A percentile compares a stretch with the other conserved stretches of the same genome.
Evolutionary conservation across 2,113 vertebrate species (phyloP).

Genomic region (Rana temporaria): DNA sequence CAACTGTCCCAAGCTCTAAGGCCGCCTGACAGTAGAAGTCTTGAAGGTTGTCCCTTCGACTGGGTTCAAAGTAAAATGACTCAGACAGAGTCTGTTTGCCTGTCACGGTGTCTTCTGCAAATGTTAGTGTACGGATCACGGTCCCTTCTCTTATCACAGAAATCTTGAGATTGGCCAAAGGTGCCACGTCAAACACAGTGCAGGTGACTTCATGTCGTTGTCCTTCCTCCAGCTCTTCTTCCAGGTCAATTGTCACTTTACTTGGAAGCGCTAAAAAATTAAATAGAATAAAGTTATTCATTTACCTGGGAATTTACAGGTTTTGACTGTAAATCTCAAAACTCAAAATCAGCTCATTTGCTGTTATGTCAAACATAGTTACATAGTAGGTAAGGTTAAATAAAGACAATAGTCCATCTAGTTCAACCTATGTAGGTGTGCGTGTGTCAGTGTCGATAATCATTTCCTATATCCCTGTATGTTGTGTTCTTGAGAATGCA

Average conservation of each 20-base stretch:
- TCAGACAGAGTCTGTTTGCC: neutral
- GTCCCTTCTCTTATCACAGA: neutral
- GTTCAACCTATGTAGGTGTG: no score
- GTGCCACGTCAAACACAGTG: conserved; percentile 20
- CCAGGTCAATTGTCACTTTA: conserved; percentile 13
- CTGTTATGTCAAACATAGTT: no score
- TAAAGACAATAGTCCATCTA: no score
- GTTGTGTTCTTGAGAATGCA: no score
- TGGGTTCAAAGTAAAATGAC: neutral
- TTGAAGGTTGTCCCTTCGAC: conserved; percentile 2
- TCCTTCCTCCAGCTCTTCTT: neutral
- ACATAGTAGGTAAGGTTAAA: no score
- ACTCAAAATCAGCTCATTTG: neutral
- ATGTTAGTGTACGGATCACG: neutral
- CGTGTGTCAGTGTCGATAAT: no score
- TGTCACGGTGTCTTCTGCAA: neutral
- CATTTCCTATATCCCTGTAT: no score
- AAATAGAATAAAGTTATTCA: neutral
- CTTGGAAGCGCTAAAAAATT: neutral
- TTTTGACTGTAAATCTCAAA: neutral
- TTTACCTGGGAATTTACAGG: neutral
- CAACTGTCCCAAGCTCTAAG: neutral
- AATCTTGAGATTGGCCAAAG: neutral
- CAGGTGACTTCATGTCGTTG: neutral
- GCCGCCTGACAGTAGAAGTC: neutral